Base-by-base conservation (phyloP, 1,140 invertebrate species). In the Caenorhabditis elegans region DNA sequence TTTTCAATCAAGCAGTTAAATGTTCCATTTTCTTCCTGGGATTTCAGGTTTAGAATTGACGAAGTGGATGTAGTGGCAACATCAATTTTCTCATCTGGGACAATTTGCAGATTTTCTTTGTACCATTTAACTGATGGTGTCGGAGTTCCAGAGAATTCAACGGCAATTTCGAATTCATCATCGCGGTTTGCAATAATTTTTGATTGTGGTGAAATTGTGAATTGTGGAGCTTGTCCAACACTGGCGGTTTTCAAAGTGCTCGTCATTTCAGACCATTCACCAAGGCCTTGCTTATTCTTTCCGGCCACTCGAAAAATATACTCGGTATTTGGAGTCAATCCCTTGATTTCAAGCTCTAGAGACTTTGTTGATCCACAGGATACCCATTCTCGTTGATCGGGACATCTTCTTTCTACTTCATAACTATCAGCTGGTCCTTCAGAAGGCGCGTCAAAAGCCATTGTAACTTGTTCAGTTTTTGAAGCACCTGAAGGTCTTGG, bases 1-100 rank as follows among this genome's bases (percentile, higher is more conserved):
- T 83, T 83, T n/a, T 79, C 77, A 39, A 83, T 48, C 17, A 60
- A 49, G 28, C 82, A 83, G 11, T 76, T 82, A 26, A 34, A 79
- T n/a, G 36, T 22, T 39, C 82, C 82, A 53, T 78, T 48, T 31
- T 81, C 65, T 70, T 49, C 47, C 22, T 49, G 77, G 10, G 48
- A 34, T 17, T 49, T 39, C 28, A 53, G 24, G 6, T n/a, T 55
- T 48, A 78, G 77, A 19, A 24, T 78, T 0, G 77, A 78, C 2
- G 46, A 51, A 31, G 77, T 78, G 10, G 77, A 28, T 15, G 77
- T 78, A 10, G 48, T 55, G 19, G 47, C 17, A 19, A 78, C 24
- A 28, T 46, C 48, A 17, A 60, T 60, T 17, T 48, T 51, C 19
- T 82, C 31, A 34, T 82, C 81, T 28, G 36, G n/a, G 2, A 60